These are phyloP conservation scores for Pempheris klunzingeri DNA, from an alignment of 2,797 vertebrate genomes.

Conservation along the genomic window DNA sequence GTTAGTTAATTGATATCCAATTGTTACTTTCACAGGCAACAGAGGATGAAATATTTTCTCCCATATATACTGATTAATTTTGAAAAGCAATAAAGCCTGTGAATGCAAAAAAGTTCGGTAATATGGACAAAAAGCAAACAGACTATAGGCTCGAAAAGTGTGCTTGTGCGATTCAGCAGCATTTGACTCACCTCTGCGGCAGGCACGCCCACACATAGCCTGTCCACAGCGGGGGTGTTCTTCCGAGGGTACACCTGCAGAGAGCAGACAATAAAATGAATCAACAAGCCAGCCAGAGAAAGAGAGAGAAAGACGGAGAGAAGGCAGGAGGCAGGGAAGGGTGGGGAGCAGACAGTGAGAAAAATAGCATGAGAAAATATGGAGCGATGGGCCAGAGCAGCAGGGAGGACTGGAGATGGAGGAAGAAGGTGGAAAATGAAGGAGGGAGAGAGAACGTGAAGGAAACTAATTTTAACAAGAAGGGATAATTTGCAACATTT, in stretches of 20 bases:
- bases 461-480: constrained; percentile 61
- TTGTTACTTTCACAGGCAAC: not conserved
- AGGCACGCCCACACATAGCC: constrained; percentile 93
- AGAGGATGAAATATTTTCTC: not conserved
- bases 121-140: constrained; percentile 11
- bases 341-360: constrained; percentile 52
- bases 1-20: not conserved
- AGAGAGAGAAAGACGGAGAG: constrained; percentile 22
- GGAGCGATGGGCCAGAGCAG: constrained; percentile 61
- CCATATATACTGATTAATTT: not conserved
- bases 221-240: constrained; percentile 93
- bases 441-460: constrained; percentile 29
- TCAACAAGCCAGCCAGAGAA: constrained; percentile 64
- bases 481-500: constrained; percentile 67
- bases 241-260: constrained; percentile 94
- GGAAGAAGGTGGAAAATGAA: constrained; percentile 54
- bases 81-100: not conserved
- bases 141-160: constrained; percentile 35
- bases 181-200: constrained; percentile 91
- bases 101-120: not conserved
- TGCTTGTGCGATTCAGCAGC: constrained; percentile 43
- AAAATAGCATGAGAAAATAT: constrained; percentile 73
- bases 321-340: constrained; percentile 33
- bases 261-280: constrained; percentile 75
- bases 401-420: constrained; percentile 60